Evolutionary conservation across 2,113 vertebrate genomes (phyloP).

Genomic region (Trogon surrucura): DNA sequence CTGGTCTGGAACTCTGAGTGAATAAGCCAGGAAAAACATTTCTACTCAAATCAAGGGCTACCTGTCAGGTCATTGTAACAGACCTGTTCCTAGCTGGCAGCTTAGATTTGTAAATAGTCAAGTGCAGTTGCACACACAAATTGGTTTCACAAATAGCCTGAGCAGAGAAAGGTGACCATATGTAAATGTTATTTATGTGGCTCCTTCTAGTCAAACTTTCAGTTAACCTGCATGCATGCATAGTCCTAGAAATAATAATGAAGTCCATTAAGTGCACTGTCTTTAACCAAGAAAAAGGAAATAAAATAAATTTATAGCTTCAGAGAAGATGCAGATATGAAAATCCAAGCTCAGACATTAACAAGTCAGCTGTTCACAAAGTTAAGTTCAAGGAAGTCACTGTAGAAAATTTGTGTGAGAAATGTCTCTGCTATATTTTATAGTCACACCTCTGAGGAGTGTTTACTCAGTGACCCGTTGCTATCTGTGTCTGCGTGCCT

Average conservation of each 20-base stretch:
- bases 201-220: background rate
- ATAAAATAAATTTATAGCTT: background rate
- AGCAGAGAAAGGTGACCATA: background rate
- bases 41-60: background rate
- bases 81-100: background rate
- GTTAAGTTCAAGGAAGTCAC: background rate
- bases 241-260: background rate
- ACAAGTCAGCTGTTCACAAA: background rate
- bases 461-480: fast-evolving
- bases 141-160: background rate
- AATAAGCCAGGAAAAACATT: background rate
- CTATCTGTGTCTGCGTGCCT: background rate
- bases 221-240: background rate
- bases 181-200: background rate
- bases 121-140: background rate
- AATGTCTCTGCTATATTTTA: background rate
- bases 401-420: background rate
- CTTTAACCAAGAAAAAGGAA: background rate
- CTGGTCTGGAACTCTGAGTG: background rate
- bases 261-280: background rate
- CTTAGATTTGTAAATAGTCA: background rate
- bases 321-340: background rate
- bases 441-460: background rate
- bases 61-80: background rate
- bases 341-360: background rate